These are phyloP conservation scores for Vulpes vulpes DNA, from an alignment of 2,113 vertebrate genomes.

Conservation along the genomic window DNA sequence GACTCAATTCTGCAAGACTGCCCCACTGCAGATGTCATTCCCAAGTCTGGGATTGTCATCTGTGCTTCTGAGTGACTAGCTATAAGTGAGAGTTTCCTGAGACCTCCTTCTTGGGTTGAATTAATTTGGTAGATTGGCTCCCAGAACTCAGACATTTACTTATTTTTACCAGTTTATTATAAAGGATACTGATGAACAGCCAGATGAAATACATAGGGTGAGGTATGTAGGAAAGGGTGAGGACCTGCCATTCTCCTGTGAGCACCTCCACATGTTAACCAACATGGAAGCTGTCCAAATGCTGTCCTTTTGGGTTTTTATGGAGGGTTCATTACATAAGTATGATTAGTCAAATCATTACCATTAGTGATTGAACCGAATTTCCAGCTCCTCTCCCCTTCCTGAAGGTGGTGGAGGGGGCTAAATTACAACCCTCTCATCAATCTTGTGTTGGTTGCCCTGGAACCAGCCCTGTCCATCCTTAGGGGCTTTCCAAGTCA, in stretches of 20 bases:
- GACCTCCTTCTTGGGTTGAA: not conserved
- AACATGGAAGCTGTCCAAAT: not conserved
- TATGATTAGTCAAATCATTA: not conserved
- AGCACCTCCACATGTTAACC: not conserved
- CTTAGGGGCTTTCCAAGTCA: not conserved
- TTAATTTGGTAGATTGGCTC: not conserved
- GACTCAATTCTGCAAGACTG: not conserved
- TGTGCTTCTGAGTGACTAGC: not conserved
- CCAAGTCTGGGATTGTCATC: not conserved
- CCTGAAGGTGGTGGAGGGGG: not conserved
- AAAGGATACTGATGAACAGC: not conserved
- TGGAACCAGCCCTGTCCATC: not conserved
- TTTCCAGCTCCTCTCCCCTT: not conserved
- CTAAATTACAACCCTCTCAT: not conserved
- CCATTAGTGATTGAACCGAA: not conserved
- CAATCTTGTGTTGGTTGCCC: not conserved
- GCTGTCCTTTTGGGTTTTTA: not conserved
- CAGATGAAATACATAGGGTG: not conserved
- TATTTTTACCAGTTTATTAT: not conserved
- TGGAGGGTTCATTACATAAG: not conserved
- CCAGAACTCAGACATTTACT: not conserved
- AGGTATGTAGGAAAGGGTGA: not conserved
- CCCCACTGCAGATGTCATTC: not conserved
- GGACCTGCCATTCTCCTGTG: too few relatives aligned
- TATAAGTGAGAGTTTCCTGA: not conserved